Percentiles rank a stretch among this genome's conserved stretches.
phyloP scores from a whole-genome alignment of 2,888 invertebrate species.

The Oxycera nigricornis region DNA sequence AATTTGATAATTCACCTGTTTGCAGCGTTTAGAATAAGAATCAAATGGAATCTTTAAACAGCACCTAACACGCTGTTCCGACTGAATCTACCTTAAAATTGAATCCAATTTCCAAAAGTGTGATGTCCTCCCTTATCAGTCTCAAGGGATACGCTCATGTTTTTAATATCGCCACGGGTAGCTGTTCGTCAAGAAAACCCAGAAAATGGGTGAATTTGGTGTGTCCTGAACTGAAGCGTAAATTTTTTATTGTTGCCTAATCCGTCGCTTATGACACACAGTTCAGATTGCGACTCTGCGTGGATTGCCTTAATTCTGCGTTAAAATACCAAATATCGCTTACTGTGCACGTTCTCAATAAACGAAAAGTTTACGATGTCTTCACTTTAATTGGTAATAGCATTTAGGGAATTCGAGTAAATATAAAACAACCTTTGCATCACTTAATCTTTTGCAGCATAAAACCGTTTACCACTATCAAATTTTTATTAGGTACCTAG shows the following conservation, averaged over 20 bases:
- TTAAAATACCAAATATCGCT: constrained; percentile 31
- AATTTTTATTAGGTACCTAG: too few species aligned
- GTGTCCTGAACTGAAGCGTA: constrained; percentile 44
- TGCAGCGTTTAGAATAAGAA: too few species aligned
- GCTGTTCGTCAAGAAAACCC: constrained; percentile 45
- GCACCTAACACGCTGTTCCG: too few species aligned
- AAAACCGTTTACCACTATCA: too few species aligned
- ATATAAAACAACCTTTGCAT: too few species aligned
- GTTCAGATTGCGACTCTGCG: neutral
- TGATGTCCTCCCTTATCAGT: constrained; percentile 20
- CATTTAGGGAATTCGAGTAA: constrained; percentile 42
- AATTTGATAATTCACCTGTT: too few species aligned
- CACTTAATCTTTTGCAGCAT: too few species aligned
- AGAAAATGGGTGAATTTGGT: constrained; percentile 37
- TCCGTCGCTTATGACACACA: constrained; percentile 46
- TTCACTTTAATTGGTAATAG: constrained; percentile 45
- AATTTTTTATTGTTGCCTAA: constrained; percentile 47
- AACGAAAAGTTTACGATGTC: constrained; percentile 40
- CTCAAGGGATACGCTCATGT: constrained; percentile 43
- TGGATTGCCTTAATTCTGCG: constrained; percentile 8
- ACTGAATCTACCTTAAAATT: too few species aligned
- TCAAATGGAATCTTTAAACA: too few species aligned
- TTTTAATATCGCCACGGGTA: constrained; percentile 42
- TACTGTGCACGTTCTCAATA: constrained; percentile 43
- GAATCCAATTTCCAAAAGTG: too few species aligned